phyloP scores from a whole-genome alignment of 2,888 invertebrate species.

The Apotomis turbidana region DNA sequence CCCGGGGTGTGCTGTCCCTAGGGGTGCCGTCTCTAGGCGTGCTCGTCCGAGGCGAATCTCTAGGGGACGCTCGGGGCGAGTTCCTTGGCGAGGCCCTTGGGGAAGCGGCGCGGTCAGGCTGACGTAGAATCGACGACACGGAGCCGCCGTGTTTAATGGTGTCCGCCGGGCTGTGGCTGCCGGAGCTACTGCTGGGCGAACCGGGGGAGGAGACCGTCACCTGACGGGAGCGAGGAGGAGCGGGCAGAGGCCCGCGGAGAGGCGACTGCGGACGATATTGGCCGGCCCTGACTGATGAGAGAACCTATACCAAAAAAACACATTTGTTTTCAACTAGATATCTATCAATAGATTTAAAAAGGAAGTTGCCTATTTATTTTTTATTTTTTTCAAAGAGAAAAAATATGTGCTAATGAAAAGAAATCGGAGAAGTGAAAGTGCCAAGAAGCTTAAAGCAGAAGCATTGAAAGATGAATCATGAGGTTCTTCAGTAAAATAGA shows the following conservation, averaged over 20 bases:
- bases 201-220: slow-evolving; percentile 88
- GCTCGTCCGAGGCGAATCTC: slow-evolving; percentile 70
- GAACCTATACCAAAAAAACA: slow-evolving; percentile 75
- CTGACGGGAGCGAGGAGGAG: slow-evolving; percentile 78
- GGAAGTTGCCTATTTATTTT: not conserved
- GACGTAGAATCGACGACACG: slow-evolving; percentile 75
- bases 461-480: slow-evolving; percentile 14
- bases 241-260: slow-evolving; percentile 85
- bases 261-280: slow-evolving; percentile 89
- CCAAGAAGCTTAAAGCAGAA: slow-evolving; percentile 34
- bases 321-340: not conserved
- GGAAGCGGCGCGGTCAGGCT: slow-evolving; percentile 70
- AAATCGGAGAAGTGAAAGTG: slow-evolving; percentile 17
- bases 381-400: not conserved
- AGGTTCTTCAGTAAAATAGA: not conserved
- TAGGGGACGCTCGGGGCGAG: slow-evolving; percentile 57
- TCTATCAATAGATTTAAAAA: no score
- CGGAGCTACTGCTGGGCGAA: slow-evolving; percentile 94
- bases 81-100: slow-evolving; percentile 70
- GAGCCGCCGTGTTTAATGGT: slow-evolving; percentile 87
- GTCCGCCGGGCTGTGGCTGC: slow-evolving; percentile 91
- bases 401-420: slow-evolving; percentile 17
- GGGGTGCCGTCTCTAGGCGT: slow-evolving; percentile 64
- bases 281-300: slow-evolving; percentile 89
- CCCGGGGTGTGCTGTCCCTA: slow-evolving; percentile 55